A percentile compares a stretch with the other conserved stretches of the same genome.
Conservation (phyloP, 2,888 invertebrate species). For the Carcina quercana region DNA sequence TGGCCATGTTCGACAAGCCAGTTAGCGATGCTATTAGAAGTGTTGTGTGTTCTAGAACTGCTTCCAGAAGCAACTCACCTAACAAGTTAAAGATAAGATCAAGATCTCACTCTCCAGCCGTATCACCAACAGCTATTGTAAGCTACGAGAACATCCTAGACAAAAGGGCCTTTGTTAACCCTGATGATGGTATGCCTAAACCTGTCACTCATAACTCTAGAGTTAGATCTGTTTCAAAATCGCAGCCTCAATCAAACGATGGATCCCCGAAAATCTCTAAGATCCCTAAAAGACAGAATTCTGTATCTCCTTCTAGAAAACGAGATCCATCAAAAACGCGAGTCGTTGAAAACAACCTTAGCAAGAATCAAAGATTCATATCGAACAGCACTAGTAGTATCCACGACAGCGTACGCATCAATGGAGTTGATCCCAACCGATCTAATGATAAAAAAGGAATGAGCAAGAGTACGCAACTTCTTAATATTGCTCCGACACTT, state of each 20-base stretch:
- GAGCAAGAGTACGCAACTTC: conserved; percentile 59
- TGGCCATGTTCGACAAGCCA: conserved; percentile 56
- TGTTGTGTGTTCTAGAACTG: conserved; percentile 35
- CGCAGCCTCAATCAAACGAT: conserved; percentile 62
- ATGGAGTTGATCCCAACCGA: conserved; percentile 41
- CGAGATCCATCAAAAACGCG: conserved; percentile 31
- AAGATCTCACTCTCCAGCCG: conserved; percentile 54
- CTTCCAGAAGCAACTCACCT: conserved; percentile 58
- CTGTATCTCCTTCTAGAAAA: conserved; percentile 54
- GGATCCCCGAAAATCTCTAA: conserved; percentile 67
- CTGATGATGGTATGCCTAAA: conserved; percentile 35
- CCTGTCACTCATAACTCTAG: conserved; percentile 52
- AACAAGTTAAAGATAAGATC: conserved; percentile 52
- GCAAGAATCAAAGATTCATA: conserved; percentile 52
- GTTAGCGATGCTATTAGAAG: conserved; percentile 33
- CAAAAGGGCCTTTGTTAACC: conserved; percentile 40
- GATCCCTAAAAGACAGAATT: conserved; percentile 63
- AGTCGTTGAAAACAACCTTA: conserved; percentile 39
- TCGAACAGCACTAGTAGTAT: conserved; percentile 68
- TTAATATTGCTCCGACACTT: conserved; percentile 46
- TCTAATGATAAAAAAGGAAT: conserved; percentile 52
- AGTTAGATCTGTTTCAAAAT: conserved; percentile 48
- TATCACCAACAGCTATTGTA: conserved; percentile 29
- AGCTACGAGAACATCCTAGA: conserved; percentile 41
- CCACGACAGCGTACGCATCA: conserved; percentile 57